Base-by-base conservation (phyloP, 2,888 invertebrate species). In the Synanthedon tipuliformis region DNA sequence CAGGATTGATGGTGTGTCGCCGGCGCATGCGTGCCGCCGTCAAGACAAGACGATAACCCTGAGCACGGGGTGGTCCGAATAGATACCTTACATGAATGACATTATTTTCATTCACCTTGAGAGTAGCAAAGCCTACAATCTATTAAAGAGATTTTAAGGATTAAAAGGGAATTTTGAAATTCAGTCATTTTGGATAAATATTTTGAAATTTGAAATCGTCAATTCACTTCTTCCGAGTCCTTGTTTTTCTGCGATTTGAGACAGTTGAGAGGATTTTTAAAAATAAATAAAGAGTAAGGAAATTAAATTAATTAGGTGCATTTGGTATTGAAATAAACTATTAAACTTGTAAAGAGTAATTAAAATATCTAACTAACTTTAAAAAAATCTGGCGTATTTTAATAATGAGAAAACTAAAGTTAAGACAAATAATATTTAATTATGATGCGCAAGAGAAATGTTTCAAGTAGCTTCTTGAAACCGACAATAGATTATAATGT, bases 1-100 rank as follows among this genome's bases (percentile, higher is more conserved):
- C 65, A 75, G 61, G 70, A 81, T 79, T 81, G 75, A 80, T 83
- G 79, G 69, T 70, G 61, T 57, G 61, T 57, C 60, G 70, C 68
- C 73, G 61, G 56, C 68, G 62, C 63, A 58, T 61, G 62, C 63
- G 58, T 61, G 52, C 61, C 56, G 56, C 57, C 57, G 62, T 61
- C 62, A 58, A 40, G 50, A 15, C 48, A 34, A 49, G 50, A 34
- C 34, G 34, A 40, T 49, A 49, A 49, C 53, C 54, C 55, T 61
- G 52, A 57, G 56, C 62, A 63, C 57, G 78, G 34, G 34, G 80
- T 80, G 79, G 80, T 77, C 78, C 58, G 55, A 67, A 68, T 61
- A 62, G 64, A 62, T 61, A 61, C 65, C 55, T 55, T 55, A 69
- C 67, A 70, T 69, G 65, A 71, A 71, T 69, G 66, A 70, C 69